phyloP scores from a whole-genome alignment of 2,797 vertebrate genomes.

The Phoxinus dragarum region DNA sequence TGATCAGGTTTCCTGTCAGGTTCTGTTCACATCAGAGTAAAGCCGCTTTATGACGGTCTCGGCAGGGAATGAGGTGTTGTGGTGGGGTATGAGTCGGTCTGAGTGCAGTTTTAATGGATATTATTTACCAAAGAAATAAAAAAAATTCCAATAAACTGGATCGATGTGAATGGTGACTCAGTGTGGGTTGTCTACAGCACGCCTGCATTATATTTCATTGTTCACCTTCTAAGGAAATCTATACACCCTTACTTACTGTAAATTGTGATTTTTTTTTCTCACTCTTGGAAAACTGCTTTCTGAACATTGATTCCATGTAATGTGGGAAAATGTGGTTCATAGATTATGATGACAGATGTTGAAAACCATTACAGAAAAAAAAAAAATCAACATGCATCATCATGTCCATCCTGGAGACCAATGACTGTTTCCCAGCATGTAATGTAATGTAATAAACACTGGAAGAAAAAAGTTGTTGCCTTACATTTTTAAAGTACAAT shows the following conservation, averaged over 20 bases:
- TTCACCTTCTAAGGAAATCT: background rate
- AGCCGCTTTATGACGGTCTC: background rate
- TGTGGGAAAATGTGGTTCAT: background rate
- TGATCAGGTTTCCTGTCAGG: background rate
- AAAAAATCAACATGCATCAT: no score
- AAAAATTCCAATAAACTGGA: background rate
- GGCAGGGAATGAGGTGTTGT: background rate
- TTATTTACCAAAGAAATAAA: background rate
- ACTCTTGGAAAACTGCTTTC: background rate
- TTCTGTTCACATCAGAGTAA: background rate
- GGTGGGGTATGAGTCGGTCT: background rate
- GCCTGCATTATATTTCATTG: background rate
- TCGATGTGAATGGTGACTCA: background rate
- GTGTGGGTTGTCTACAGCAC: background rate
- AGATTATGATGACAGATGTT: background rate
- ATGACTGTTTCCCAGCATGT: background rate
- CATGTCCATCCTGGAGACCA: background rate
- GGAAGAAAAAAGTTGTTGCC: no score
- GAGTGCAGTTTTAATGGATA: slow-evolving; percentile 9
- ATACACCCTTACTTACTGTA: background rate
- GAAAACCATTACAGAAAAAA: no score
- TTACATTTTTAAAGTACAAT: no score
- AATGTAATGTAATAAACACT: background rate
- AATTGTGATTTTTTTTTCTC: background rate
- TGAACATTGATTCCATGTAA: background rate